phyloP scores from a whole-genome alignment of 2,797 vertebrate genomes.

The Notamacropus eugenii region DNA sequence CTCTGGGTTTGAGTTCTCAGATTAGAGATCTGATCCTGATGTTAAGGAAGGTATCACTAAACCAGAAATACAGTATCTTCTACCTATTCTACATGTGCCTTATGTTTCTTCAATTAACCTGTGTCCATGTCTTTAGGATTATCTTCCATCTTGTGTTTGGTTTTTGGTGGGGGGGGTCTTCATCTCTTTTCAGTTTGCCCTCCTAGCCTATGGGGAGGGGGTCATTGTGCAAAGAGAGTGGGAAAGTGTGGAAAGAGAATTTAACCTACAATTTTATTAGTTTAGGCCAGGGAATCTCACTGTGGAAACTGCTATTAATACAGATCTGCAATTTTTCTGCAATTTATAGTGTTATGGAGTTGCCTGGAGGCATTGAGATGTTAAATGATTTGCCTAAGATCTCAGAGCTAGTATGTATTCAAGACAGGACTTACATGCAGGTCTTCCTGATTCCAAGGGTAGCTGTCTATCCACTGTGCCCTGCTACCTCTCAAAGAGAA shows the following conservation, averaged over 20 bases:
- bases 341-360: background rate
- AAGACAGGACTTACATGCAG: background rate
- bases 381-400: background rate
- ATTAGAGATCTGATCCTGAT: too few species aligned
- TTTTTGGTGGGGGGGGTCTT: background rate
- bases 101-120: background rate
- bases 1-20: too few species aligned
- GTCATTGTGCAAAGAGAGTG: rapidly evolving
- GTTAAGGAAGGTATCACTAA: background rate
- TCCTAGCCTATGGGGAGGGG: background rate
- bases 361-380: background rate
- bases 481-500: background rate
- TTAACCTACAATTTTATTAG: background rate
- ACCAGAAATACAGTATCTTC: background rate
- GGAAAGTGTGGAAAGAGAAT: background rate
- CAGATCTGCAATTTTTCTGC: background rate
- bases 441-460: background rate
- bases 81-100: background rate
- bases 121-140: background rate
- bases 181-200: background rate
- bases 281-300: background rate
- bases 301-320: background rate
- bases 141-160: background rate
- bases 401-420: background rate
- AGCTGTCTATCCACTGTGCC: background rate